phyloP scores from a whole-genome alignment of 2,888 invertebrate species.

The Caenorhabditis zanzibari region DNA sequence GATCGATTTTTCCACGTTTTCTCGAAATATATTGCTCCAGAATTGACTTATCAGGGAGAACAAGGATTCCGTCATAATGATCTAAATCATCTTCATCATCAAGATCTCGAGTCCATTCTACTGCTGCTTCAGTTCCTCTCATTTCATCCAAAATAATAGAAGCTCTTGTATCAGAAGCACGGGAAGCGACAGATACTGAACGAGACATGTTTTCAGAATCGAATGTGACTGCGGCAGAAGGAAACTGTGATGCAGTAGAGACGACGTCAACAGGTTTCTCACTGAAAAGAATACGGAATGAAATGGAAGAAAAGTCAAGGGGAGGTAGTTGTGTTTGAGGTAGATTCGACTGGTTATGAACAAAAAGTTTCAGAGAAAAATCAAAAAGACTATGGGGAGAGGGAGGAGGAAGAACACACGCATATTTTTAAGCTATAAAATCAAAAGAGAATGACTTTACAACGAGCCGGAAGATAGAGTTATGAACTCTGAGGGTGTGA shows the following conservation, averaged over 20 bases:
- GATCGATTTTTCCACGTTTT: slow-evolving; percentile 63
- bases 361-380: slow-evolving; percentile 41
- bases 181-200: slow-evolving; percentile 49
- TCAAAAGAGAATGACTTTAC: slow-evolving; percentile 52
- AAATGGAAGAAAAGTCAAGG: background rate
- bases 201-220: slow-evolving; percentile 54
- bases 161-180: slow-evolving; percentile 63
- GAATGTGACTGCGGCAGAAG: slow-evolving; percentile 11
- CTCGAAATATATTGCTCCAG: slow-evolving; percentile 81
- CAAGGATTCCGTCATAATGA: slow-evolving; percentile 69
- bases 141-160: slow-evolving; percentile 75
- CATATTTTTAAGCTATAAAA: slow-evolving; percentile 46
- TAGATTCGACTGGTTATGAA: slow-evolving; percentile 27
- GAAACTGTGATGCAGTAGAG: slow-evolving; percentile 20
- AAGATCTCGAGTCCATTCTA: slow-evolving; percentile 66
- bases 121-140: slow-evolving; percentile 69
- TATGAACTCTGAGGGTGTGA: slow-evolving; percentile 40
- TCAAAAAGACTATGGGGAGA: slow-evolving; percentile 5
- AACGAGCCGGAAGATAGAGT: slow-evolving; percentile 14
- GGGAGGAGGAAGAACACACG: slow-evolving; percentile 10
- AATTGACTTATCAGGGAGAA: slow-evolving; percentile 81
- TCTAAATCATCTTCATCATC: slow-evolving; percentile 39
- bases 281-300: slow-evolving; percentile 46
- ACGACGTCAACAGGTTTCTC: slow-evolving; percentile 49
- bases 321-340: background rate